Conservation (phyloP, 2,888 invertebrate genomes). For the Molanna angustata region DNA sequence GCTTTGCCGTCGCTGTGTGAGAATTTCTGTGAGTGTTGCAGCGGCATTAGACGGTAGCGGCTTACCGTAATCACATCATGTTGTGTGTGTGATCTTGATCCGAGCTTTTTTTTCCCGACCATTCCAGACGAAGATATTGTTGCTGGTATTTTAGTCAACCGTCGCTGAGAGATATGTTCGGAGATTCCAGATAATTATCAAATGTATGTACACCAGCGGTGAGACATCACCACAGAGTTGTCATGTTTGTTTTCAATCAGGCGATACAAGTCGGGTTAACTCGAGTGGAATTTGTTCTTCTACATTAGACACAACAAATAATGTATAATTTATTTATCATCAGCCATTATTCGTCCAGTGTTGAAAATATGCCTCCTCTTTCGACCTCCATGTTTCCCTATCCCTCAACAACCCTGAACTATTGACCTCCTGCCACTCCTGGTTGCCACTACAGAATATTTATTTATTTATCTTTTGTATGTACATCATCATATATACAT, state of each 20-base stretch:
- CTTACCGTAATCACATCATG: slow-evolving; percentile 7
- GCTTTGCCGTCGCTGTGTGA: too few species aligned
- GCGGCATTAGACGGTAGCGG: slow-evolving; percentile 3
- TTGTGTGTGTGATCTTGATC: slow-evolving; percentile 16
- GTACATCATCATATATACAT: too few species aligned
- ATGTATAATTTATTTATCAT: too few species aligned
- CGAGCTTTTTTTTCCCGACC: slow-evolving; percentile 6
- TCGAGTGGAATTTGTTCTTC: neutral
- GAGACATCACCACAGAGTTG: slow-evolving; percentile 20
- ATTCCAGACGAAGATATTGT: slow-evolving; percentile 16
- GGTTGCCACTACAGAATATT: too few species aligned
- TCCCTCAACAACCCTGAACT: too few species aligned
- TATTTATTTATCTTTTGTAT: too few species aligned
- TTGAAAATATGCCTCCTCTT: too few species aligned
- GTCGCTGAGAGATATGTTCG: slow-evolving; percentile 19
- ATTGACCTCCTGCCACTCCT: too few species aligned
- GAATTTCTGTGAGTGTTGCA: neutral
- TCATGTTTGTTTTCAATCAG: slow-evolving; percentile 21
- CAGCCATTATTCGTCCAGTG: too few species aligned
- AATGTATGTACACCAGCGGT: too few species aligned
- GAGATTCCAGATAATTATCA: slow-evolving; percentile 31
- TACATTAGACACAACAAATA: too few species aligned
- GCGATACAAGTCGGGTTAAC: slow-evolving; percentile 11
- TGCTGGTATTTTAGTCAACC: slow-evolving; percentile 16
- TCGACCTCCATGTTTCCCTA: too few species aligned